Conservation (phyloP, 2,888 invertebrate genomes). For the Beris chalybata region DNA sequence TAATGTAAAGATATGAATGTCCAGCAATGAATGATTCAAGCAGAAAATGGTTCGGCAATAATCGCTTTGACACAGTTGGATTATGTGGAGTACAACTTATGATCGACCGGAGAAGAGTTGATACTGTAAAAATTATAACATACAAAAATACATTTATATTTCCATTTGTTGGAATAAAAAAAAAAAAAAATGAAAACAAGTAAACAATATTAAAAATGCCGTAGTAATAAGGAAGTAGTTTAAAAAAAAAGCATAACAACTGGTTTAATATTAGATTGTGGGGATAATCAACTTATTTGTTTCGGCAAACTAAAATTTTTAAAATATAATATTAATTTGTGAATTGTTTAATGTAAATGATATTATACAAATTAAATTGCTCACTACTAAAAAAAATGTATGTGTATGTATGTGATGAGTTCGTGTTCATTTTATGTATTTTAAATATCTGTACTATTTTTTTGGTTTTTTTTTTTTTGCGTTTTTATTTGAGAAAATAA, state of each 20-base stretch:
- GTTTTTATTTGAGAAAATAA: too few species aligned
- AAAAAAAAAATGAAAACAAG: slow-evolving; percentile 46
- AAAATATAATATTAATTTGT: too few species aligned
- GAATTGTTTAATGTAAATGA: too few species aligned
- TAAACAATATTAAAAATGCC: neutral
- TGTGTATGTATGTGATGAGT: too few species aligned
- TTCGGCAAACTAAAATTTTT: too few species aligned
- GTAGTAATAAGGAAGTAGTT: neutral
- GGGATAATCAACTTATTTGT: too few species aligned
- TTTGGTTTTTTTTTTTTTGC: too few species aligned
- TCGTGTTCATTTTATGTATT: too few species aligned
- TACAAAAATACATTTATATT: slow-evolving; percentile 32
- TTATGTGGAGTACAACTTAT: slow-evolving; percentile 51
- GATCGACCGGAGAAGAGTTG: slow-evolving; percentile 69
- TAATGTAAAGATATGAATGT: slow-evolving; percentile 18
- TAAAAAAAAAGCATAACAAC: neutral
- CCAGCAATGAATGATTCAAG: slow-evolving; percentile 31
- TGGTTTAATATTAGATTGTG: neutral
- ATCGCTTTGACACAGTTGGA: slow-evolving; percentile 24
- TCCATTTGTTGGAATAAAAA: slow-evolving; percentile 54
- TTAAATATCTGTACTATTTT: too few species aligned
- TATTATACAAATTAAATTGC: too few species aligned
- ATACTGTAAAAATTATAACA: slow-evolving; percentile 60
- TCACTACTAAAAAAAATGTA: too few species aligned
- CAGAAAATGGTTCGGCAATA: slow-evolving; percentile 19